phyloP scores from a whole-genome alignment of 37 sponge, comb jelly and placozoan genomes.

The Oopsacas minuta region DNA sequence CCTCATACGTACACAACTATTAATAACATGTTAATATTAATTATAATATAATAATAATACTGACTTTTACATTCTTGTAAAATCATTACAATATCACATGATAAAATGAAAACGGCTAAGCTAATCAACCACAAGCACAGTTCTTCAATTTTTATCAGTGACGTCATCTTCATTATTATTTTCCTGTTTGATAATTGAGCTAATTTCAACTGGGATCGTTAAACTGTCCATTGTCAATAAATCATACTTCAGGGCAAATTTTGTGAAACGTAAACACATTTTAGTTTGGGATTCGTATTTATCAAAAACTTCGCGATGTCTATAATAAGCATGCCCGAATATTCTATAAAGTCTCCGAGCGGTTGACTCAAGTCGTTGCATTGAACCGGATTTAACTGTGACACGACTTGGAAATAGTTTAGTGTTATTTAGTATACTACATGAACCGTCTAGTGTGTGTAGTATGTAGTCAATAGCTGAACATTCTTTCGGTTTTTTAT shows the following conservation, averaged over 20 bases:
- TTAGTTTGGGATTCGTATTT: constrained; percentile 73
- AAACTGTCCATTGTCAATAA: constrained; percentile 76
- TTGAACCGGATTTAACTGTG: constrained; percentile 67
- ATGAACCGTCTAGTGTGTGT: constrained; percentile 93
- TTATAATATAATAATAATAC: constrained; percentile 6
- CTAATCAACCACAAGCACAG: neutral
- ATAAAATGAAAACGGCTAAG: constrained; percentile 18
- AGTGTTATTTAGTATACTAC: constrained; percentile 80
- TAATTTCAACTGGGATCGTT: constrained; percentile 49
- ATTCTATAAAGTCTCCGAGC: constrained; percentile 87
- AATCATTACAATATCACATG: neutral
- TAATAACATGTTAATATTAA: constrained; percentile 15
- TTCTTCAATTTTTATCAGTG: neutral
- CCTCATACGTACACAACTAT: neutral
- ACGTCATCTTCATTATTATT: neutral
- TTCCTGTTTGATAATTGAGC: neutral
- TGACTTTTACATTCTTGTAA: constrained; percentile 20
- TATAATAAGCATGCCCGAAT: constrained; percentile 90
- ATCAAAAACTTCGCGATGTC: constrained; percentile 71
- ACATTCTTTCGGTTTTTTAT: constrained; percentile 91
- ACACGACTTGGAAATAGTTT: constrained; percentile 92
- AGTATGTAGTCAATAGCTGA: constrained; percentile 95
- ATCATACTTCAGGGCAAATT: constrained; percentile 70
- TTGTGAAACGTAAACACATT: constrained; percentile 77
- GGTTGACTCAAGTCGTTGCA: constrained; percentile 62